phyloP scores from a whole-genome alignment of 2,888 invertebrate species.

The Troides helena region DNA sequence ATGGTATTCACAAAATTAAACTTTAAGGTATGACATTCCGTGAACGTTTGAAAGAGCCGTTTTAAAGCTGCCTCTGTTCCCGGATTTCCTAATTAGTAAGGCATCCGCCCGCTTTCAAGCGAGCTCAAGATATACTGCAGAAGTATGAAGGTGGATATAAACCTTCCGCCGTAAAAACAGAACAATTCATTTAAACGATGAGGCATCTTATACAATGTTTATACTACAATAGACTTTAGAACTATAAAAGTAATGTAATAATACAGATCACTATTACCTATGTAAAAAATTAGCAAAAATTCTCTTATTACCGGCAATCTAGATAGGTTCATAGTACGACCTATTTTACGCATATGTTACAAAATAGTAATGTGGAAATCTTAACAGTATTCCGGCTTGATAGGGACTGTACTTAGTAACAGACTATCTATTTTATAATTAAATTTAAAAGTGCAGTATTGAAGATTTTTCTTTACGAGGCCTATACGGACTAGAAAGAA shows the following conservation, averaged over 20 bases:
- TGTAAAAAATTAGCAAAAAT: too few relatives aligned
- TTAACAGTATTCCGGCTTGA: too few relatives aligned
- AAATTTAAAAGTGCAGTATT: too few relatives aligned
- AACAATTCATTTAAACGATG: slow-evolving; percentile 13
- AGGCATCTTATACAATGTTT: slow-evolving; percentile 1
- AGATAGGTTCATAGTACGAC: too few relatives aligned
- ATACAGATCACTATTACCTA: not conserved
- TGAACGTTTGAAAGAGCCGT: slow-evolving; percentile 1
- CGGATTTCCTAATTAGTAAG: slow-evolving; percentile 27
- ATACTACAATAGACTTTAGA: not conserved
- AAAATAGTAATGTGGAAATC: too few relatives aligned
- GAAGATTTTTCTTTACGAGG: too few relatives aligned
- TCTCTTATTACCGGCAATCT: too few relatives aligned
- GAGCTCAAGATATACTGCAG: slow-evolving; percentile 8
- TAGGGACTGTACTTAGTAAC: too few relatives aligned
- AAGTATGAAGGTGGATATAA: slow-evolving; percentile 3
- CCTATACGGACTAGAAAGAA: too few relatives aligned
- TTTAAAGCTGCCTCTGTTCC: slow-evolving; percentile 5
- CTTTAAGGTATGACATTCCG: not conserved
- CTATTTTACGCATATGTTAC: too few relatives aligned
- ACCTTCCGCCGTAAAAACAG: slow-evolving; percentile 8
- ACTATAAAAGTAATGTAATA: not conserved
- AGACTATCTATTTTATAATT: too few relatives aligned
- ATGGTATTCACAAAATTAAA: not conserved
- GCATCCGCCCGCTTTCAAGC: slow-evolving; percentile 11